Evolutionary conservation across 2,888 invertebrate genomes (phyloP).

Genomic region (Plutella xylostella): DNA sequence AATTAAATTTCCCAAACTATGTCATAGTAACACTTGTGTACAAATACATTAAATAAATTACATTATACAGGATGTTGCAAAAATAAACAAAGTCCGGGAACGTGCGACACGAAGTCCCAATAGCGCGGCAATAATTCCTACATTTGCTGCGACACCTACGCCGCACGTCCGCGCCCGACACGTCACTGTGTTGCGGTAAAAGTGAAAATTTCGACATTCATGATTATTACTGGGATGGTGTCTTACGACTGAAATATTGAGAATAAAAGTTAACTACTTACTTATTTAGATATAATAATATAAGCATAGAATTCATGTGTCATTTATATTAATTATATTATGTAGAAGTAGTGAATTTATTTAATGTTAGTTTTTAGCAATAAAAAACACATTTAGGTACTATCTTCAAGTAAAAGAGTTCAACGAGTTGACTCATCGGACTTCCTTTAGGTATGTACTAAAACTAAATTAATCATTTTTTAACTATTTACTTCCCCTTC

Average conservation of each 20-base stretch:
- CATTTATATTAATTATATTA: not conserved
- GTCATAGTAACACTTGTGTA: no score
- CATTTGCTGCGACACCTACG: constrained; percentile 60
- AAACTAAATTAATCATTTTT: not conserved
- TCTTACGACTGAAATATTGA: not conserved
- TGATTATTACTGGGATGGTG: not conserved
- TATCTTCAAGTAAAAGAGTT: no score
- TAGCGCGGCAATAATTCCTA: constrained; percentile 56
- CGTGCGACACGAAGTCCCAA: constrained; percentile 52
- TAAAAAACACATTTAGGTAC: no score
- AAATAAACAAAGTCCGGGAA: constrained; percentile 26
- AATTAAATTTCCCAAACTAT: no score
- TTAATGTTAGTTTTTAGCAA: not conserved
- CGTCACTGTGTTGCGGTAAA: not conserved
- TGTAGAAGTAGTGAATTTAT: not conserved
- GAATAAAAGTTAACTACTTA: no score
- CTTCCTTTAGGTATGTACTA: not conserved
- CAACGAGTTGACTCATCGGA: not conserved
- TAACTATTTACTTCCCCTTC: not conserved
- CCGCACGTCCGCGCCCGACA: not conserved
- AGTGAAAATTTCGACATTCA: not conserved
- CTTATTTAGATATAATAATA: not conserved
- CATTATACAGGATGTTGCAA: not conserved
- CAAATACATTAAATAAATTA: no score
- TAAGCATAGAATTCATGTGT: no score